These are phyloP conservation scores for Athalia cordata DNA, from an alignment of 2,888 invertebrate genomes.

Conservation along the genomic window DNA sequence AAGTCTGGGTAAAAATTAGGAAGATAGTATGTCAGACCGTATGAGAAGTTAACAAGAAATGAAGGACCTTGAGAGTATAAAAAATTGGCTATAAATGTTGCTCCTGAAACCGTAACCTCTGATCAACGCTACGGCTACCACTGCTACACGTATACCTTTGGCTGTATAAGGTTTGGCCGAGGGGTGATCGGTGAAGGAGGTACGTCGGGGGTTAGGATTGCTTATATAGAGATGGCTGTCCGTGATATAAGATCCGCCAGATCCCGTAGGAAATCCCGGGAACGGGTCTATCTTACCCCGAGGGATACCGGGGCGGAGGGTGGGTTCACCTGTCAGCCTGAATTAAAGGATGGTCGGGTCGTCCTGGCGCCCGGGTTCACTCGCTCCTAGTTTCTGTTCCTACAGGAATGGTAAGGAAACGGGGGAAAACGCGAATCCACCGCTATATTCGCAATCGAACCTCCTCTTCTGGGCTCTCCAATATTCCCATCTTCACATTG, in stretches of 20 bases:
- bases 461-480: constrained; percentile 51
- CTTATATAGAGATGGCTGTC: constrained; percentile 72
- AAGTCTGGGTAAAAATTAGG: background rate
- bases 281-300: constrained; percentile 74
- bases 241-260: constrained; percentile 72
- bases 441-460: constrained; percentile 61
- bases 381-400: background rate
- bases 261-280: constrained; percentile 74
- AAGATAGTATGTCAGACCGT: background rate
- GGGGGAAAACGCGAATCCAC: constrained; percentile 33
- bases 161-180: constrained; percentile 18
- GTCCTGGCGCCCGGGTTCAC: constrained; percentile 47
- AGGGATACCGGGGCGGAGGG: constrained; percentile 68
- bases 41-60: constrained; percentile 24
- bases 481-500: constrained; percentile 47
- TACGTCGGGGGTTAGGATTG: constrained; percentile 56
- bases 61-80: constrained; percentile 23
- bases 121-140: constrained; percentile 41
- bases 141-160: constrained; percentile 6
- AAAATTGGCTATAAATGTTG: background rate
- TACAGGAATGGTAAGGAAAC: constrained; percentile 38
- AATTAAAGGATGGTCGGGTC: constrained; percentile 77
- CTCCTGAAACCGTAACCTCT: constrained; percentile 38
- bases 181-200: background rate
- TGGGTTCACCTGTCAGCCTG: constrained; percentile 76